phyloP scores from a whole-genome alignment of 2,888 invertebrate genomes.

The Drosophila subsilvestris region DNA sequence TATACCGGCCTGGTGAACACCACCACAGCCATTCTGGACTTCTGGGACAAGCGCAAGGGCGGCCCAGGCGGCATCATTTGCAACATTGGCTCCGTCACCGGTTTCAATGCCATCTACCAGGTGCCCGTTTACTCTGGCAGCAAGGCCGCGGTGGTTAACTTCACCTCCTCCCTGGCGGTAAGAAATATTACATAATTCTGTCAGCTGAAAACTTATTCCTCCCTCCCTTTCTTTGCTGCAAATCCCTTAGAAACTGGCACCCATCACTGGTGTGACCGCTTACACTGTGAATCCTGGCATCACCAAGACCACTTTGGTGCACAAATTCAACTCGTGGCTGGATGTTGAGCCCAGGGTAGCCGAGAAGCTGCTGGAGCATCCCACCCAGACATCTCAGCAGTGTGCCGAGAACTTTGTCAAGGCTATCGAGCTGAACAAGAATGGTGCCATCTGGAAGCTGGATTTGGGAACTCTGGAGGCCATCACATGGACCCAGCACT shows the following conservation, averaged over 20 bases:
- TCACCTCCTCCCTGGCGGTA: constrained; percentile 81
- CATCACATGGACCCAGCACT: constrained; percentile 68
- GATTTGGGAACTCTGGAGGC: constrained; percentile 73
- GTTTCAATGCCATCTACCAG: constrained; percentile 70
- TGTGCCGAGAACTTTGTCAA: constrained; percentile 79
- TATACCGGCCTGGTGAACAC: constrained; percentile 76
- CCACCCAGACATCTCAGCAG: constrained; percentile 57
- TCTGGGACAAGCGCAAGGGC: constrained; percentile 83
- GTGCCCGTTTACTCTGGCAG: constrained; percentile 83
- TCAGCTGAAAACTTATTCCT: not conserved
- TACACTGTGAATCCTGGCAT: constrained; percentile 72
- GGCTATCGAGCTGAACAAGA: constrained; percentile 78
- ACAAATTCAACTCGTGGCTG: constrained; percentile 71
- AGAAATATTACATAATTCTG: constrained; percentile 19
- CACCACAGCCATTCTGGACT: constrained; percentile 79
- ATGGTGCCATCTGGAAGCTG: constrained; percentile 81
- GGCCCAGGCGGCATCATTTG: constrained; percentile 83
- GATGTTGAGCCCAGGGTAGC: constrained; percentile 62
- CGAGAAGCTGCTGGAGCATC: constrained; percentile 45
- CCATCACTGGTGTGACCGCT: constrained; percentile 67
- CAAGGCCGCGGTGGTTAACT: constrained; percentile 83
- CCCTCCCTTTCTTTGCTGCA: not conserved
- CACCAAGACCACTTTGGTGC: constrained; percentile 62
- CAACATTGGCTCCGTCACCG: constrained; percentile 82
- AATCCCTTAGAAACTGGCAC: constrained; percentile 53